These are phyloP conservation scores for Antheraea yamamai DNA, from an alignment of 2,888 invertebrate species.

Conservation along the genomic window DNA sequence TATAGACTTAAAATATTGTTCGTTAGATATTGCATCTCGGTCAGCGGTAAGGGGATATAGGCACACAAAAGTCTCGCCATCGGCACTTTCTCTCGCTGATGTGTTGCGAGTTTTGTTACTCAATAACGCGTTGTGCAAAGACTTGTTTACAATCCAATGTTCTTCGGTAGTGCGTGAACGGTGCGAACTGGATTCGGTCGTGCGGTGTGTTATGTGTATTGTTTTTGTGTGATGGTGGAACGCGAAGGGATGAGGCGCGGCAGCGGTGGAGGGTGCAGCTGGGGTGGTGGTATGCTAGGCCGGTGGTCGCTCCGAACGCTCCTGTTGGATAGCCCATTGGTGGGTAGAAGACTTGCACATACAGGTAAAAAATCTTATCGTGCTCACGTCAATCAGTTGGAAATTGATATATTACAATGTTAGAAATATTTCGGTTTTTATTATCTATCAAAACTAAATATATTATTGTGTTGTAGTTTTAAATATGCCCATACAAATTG, in stretches of 20 bases:
- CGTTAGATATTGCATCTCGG: constrained; percentile 63
- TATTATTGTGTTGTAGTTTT: too few relatives aligned
- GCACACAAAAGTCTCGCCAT: constrained; percentile 52
- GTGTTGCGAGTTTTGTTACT: constrained; percentile 66
- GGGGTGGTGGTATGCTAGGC: constrained; percentile 74
- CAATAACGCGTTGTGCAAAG: constrained; percentile 67
- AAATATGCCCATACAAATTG: too few relatives aligned
- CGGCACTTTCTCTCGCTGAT: constrained; percentile 76
- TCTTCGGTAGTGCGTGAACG: constrained; percentile 58
- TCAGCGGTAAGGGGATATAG: constrained; percentile 46
- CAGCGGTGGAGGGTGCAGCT: constrained; percentile 69
- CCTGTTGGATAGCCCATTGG: constrained; percentile 86
- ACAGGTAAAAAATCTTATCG: constrained; percentile 55
- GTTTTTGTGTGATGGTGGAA: constrained; percentile 69
- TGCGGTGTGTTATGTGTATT: constrained; percentile 61
- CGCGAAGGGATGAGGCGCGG: constrained; percentile 72
- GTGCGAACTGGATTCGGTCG: constrained; percentile 49
- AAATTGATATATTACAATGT: not conserved
- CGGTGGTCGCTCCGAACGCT: constrained; percentile 87
- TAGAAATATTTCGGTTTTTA: not conserved
- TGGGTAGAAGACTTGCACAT: constrained; percentile 84
- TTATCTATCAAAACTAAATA: too few relatives aligned
- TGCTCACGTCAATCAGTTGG: not conserved
- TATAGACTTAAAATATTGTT: constrained; percentile 50
- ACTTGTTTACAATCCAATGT: constrained; percentile 49